Evolutionary conservation across 2,797 vertebrate genomes (phyloP), one percentile per base, ranked within the genome.

Genomic region (Heterohyrax brucei): DNA sequence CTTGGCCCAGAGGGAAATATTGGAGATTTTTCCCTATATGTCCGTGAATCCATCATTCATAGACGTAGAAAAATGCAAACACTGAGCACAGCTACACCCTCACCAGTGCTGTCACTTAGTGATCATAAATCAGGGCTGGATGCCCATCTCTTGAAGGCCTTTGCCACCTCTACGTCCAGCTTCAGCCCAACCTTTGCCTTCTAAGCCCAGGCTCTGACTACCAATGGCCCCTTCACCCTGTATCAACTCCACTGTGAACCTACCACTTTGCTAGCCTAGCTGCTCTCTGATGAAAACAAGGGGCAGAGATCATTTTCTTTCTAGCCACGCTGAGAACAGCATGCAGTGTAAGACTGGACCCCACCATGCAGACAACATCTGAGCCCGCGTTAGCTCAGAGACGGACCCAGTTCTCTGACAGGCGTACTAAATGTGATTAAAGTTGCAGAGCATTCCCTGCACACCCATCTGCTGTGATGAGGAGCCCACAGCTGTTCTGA

Each of bases 341-440:
- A 75, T 1, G 0, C 44, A 75, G 79, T 1, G 13, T 64, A 93
- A 96, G 64, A 83, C 53, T n/a, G 1, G 96, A 92, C n/a, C 91
- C 76, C 90, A 91, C 94, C 94, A 94, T 89, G 91, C 30, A 80
- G 77, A 56, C 72, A 97, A 90, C 80, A 56, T 89, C 89, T 88
- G 77, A 96, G 94, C 59, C 72, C 5, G 0, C 89, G 89, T 96
- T 87, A 96, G 86, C 39, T 70, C 39, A 75, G 72, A 82, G 79
- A 95, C 94, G 33, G 75, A 70, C 86, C 59, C 9, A 13, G 30
- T 97, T 97, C 96, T 87, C 97, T 97, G 95, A 97, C 87, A 98
- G 94, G 87, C 95, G 91, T 94, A 93, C 97, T 97, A 98, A 98
- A 98, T 95, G 75, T 88, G 94, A 97, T 98, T 98, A 98, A 96